phyloP scores from a whole-genome alignment of 2,113 vertebrate species.

The Alethe castanea region DNA sequence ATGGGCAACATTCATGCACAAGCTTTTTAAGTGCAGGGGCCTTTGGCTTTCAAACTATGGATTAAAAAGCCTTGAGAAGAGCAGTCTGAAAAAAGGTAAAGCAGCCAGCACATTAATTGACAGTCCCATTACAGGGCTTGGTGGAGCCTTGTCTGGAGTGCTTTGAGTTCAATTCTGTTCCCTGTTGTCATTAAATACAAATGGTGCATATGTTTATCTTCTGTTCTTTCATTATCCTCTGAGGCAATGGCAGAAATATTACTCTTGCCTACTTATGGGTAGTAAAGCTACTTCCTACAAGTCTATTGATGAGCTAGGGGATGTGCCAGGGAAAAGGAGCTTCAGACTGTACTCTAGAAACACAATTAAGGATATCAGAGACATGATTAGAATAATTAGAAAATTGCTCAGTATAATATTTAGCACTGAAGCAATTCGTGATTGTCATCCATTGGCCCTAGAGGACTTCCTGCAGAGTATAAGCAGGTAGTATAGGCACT shows the following conservation, averaged over 20 bases:
- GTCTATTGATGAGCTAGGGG: background rate
- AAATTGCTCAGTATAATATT: background rate
- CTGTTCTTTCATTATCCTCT: background rate
- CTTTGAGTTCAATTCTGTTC: background rate
- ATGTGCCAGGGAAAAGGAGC: background rate
- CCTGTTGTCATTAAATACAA: background rate
- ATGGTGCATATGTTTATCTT: background rate
- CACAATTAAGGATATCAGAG: background rate
- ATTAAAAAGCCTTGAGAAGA: constrained; percentile 2
- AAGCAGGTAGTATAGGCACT: too few relatives aligned
- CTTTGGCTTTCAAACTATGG: background rate
- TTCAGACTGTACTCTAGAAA: background rate
- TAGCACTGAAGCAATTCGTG: background rate
- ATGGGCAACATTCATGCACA: background rate
- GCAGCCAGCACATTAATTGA: background rate
- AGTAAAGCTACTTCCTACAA: background rate
- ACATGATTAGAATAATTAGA: background rate
- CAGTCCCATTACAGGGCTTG: background rate
- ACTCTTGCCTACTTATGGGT: background rate
- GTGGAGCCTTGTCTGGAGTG: background rate
- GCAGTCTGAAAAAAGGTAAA: background rate
- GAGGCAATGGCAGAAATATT: background rate
- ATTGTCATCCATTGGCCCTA: background rate
- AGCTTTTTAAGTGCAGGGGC: background rate
- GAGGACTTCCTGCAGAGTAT: background rate